These are phyloP conservation scores for Dryoscopus gambensis DNA, from an alignment of 2,113 vertebrate species.

Conservation along the genomic window DNA sequence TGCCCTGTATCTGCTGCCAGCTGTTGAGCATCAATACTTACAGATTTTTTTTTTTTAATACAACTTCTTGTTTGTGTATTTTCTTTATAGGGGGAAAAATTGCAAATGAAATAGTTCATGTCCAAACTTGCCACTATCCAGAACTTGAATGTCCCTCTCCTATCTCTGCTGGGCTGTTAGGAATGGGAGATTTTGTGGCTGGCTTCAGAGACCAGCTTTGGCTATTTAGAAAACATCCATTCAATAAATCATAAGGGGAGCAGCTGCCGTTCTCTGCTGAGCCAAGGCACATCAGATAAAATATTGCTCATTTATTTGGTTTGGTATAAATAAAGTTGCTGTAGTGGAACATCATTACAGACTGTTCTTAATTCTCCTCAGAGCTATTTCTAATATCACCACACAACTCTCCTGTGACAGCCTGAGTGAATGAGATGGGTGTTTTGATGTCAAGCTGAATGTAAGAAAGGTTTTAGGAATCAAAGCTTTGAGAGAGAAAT, in stretches of 20 bases:
- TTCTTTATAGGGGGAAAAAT: neutral
- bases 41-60: neutral
- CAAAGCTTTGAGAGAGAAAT: constrained; percentile 50
- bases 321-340: constrained; percentile 40
- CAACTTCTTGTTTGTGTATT: neutral
- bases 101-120: neutral
- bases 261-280: constrained; percentile 41
- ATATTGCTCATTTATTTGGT: constrained; percentile 36
- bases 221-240: constrained; percentile 7
- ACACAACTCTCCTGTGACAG: constrained; percentile 18
- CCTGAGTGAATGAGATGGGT: constrained; percentile 52
- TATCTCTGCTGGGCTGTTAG: neutral
- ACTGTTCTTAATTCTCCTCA: constrained; percentile 50
- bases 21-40: neutral
- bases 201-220: neutral
- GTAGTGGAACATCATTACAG: constrained; percentile 51
- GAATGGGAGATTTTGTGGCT: neutral
- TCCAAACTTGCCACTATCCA: neutral
- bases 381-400: constrained; percentile 34
- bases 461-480: constrained; percentile 50
- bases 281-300: constrained; percentile 13
- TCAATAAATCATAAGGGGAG: constrained; percentile 32
- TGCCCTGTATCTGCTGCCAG: neutral
- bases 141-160: neutral
- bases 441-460: constrained; percentile 45